These are phyloP conservation scores for Laticauda laticaudata DNA, from an alignment of 2,113 vertebrate genomes.

Conservation along the genomic window DNA sequence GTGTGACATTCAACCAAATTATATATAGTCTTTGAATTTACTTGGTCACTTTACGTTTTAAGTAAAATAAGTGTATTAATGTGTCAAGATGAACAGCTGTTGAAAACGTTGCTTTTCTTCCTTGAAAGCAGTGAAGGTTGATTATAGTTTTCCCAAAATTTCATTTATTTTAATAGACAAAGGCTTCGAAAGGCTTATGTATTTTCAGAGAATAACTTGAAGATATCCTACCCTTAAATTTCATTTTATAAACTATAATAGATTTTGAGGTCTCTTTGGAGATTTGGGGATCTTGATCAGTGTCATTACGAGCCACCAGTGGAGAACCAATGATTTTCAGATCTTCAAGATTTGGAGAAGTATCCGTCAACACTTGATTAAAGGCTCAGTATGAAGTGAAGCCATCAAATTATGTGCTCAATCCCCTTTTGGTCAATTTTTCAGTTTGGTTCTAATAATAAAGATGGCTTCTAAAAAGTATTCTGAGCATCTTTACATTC, in stretches of 20 bases:
- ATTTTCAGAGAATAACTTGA: not conserved
- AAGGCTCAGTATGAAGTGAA: not conserved
- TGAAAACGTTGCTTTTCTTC: fast-evolving
- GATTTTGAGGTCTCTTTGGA: not conserved
- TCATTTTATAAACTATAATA: not conserved
- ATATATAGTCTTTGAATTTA: not conserved
- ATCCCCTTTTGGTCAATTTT: not conserved
- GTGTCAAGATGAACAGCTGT: fast-evolving
- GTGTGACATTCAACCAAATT: not conserved
- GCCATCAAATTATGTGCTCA: not conserved
- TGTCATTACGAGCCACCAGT: not conserved
- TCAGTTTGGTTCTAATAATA: not conserved
- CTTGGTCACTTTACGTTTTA: fast-evolving
- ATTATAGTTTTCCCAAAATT: fast-evolving
- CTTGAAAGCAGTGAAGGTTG: fast-evolving
- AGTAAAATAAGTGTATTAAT: not conserved
- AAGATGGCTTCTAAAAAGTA: not conserved
- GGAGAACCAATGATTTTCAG: not conserved
- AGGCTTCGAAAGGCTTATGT: not conserved
- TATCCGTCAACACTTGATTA: not conserved
- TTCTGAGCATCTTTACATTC: not conserved
- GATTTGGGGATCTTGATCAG: not conserved
- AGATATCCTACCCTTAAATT: not conserved
- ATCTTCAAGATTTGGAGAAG: not conserved
- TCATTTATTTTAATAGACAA: not conserved